Percentiles rank a stretch among this genome's conserved stretches.
Evolutionary conservation across 2,797 vertebrate species (phyloP).

Genomic region (Astyanax mexicanus): DNA sequence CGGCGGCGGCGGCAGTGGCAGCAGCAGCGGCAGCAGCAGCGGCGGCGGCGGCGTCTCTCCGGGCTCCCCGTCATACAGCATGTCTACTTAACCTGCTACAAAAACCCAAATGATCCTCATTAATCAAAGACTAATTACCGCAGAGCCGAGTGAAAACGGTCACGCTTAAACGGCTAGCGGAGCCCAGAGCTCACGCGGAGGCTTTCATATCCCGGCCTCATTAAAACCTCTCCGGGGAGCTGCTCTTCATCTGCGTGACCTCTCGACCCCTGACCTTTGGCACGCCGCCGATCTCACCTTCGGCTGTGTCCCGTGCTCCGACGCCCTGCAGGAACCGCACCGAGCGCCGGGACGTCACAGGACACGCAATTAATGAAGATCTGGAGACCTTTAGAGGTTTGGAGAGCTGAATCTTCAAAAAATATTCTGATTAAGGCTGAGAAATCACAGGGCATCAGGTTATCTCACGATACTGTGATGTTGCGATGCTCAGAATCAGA

Average conservation of each 20-base stretch:
- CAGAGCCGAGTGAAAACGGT: slow-evolving; percentile 48
- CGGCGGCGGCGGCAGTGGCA: too few species aligned
- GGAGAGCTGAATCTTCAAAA: too few species aligned
- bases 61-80: slow-evolving; percentile 35
- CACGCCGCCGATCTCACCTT: slow-evolving; percentile 47
- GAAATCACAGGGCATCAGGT: too few species aligned
- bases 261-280: slow-evolving; percentile 64
- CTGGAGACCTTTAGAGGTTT: background rate
- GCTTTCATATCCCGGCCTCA: slow-evolving; percentile 56
- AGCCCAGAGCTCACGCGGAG: slow-evolving; percentile 42
- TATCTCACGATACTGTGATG: too few species aligned
- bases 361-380: slow-evolving; percentile 15
- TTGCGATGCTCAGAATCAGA: too few species aligned
- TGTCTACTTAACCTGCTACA: slow-evolving; percentile 58
- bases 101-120: slow-evolving; percentile 66
- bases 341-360: background rate
- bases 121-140: slow-evolving; percentile 67
- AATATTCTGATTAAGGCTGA: too few species aligned
- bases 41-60: slow-evolving; percentile 4
- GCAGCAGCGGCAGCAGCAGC: too few species aligned
- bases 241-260: slow-evolving; percentile 53
- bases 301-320: slow-evolving; percentile 18
- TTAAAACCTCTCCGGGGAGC: slow-evolving; percentile 54
- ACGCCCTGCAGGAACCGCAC: slow-evolving; percentile 17
- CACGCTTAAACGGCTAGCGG: slow-evolving; percentile 47